phyloP scores from a whole-genome alignment of 2,888 invertebrate species.

The Teleiodes luculella region DNA sequence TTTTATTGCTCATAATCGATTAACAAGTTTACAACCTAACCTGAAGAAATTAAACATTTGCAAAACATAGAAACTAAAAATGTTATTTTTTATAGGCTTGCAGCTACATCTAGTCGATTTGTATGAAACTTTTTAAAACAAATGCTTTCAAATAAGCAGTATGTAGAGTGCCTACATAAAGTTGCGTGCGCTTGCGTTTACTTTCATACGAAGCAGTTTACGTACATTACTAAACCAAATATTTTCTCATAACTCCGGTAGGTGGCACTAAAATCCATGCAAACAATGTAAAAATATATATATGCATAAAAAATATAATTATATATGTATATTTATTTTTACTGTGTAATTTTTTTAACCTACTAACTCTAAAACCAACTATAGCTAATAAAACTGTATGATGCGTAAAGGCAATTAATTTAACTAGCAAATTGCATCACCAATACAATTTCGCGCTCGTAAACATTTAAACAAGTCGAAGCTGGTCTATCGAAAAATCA shows the following conservation, averaged over 20 bases:
- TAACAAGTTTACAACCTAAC: too few species aligned
- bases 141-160: neutral
- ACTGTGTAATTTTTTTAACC: too few species aligned
- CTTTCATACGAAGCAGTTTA: neutral
- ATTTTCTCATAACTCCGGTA: neutral
- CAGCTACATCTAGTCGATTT: neutral
- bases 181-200: neutral
- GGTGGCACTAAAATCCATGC: neutral
- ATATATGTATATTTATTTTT: too few species aligned
- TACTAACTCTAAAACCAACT: too few species aligned
- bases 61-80: too few species aligned
- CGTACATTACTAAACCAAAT: neutral
- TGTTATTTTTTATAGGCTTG: too few species aligned
- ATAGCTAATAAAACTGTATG: too few species aligned
- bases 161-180: neutral
- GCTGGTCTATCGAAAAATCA: neutral
- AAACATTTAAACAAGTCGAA: neutral
- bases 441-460: neutral
- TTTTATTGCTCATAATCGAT: too few species aligned
- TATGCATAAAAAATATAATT: too few species aligned
- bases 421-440: too few species aligned
- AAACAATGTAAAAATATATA: neutral
- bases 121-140: neutral
- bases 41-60: too few species aligned
- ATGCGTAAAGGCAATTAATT: too few species aligned